phyloP scores from a whole-genome alignment of 2,888 invertebrate genomes.

The Idaea biselata region DNA sequence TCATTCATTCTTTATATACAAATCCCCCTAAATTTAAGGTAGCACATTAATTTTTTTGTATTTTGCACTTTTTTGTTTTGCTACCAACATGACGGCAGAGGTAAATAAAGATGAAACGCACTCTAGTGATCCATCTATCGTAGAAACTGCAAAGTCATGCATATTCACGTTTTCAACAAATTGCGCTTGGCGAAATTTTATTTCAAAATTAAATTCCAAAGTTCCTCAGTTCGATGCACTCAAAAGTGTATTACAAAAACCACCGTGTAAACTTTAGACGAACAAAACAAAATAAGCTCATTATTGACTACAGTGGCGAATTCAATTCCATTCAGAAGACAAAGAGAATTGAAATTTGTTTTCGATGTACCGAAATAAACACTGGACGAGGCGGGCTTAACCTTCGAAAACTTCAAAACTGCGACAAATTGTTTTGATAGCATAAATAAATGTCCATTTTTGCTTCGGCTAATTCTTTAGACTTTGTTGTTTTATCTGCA shows the following conservation, averaged over 20 bases:
- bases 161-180: too few species aligned
- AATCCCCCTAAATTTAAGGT: too few species aligned
- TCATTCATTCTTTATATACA: too few species aligned
- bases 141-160: too few species aligned
- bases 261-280: not conserved
- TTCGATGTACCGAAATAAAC: conserved; percentile 20
- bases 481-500: conserved; percentile 7
- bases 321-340: conserved; percentile 8
- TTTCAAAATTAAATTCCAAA: not conserved
- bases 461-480: conserved; percentile 21
- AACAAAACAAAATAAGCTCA: not conserved
- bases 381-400: conserved; percentile 13
- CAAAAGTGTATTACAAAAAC: not conserved
- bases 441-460: conserved; percentile 20
- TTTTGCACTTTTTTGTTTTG: too few species aligned
- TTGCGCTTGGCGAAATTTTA: too few species aligned
- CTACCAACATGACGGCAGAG: too few species aligned
- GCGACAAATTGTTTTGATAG: conserved; percentile 23
- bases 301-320: not conserved
- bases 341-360: conserved; percentile 15
- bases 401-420: conserved; percentile 21
- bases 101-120: too few species aligned
- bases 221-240: not conserved
- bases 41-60: too few species aligned
- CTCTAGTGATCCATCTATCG: too few species aligned